A percentile compares a stretch with the other conserved stretches of the same genome.
Evolutionary conservation across 2,888 invertebrate genomes (phyloP).

Genomic region (Orchesella flavescens): DNA sequence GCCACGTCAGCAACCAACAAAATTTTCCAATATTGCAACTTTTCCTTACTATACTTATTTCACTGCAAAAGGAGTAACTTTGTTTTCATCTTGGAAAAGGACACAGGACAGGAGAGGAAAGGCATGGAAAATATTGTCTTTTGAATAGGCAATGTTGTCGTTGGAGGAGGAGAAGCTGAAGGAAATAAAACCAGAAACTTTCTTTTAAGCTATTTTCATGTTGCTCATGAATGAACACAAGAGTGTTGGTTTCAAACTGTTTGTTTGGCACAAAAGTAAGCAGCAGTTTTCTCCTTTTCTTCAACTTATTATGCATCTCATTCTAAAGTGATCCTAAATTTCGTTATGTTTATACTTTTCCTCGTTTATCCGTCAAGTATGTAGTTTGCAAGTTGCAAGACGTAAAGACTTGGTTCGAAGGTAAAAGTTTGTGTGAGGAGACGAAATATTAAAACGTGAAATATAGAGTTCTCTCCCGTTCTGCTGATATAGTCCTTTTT

Average conservation of each 20-base stretch:
- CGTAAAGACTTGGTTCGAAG: background rate
- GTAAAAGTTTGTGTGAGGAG: no score
- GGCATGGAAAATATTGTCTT: background rate
- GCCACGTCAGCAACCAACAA: conserved; percentile 19
- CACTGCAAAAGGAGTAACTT: conserved; percentile 14
- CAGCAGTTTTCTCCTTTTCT: background rate
- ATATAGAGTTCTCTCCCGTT: no score
- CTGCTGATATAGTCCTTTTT: no score
- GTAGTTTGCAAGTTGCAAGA: conserved; percentile 25
- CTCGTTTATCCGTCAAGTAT: conserved; percentile 42
- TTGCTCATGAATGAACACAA: background rate
- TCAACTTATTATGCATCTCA: conserved; percentile 34
- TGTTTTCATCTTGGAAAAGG: conserved; percentile 1
- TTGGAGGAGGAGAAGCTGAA: conserved; percentile 5
- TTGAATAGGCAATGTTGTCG: background rate
- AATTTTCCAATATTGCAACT: conserved; percentile 26
- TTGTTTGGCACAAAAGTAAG: conserved; percentile 23
- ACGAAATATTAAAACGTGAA: background rate
- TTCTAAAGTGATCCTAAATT: conserved; percentile 42
- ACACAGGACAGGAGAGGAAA: background rate
- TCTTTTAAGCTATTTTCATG: conserved; percentile 26
- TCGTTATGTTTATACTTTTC: conserved; percentile 17
- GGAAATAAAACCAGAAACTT: conserved; percentile 38
- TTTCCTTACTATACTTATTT: conserved; percentile 2
- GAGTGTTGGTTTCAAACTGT: conserved; percentile 18